A percentile compares a stretch with the other conserved stretches of the same genome.
These are phyloP conservation scores for Ceratosolen solmsi DNA, from an alignment of 1,140 invertebrate species.

Conservation along the genomic window DNA sequence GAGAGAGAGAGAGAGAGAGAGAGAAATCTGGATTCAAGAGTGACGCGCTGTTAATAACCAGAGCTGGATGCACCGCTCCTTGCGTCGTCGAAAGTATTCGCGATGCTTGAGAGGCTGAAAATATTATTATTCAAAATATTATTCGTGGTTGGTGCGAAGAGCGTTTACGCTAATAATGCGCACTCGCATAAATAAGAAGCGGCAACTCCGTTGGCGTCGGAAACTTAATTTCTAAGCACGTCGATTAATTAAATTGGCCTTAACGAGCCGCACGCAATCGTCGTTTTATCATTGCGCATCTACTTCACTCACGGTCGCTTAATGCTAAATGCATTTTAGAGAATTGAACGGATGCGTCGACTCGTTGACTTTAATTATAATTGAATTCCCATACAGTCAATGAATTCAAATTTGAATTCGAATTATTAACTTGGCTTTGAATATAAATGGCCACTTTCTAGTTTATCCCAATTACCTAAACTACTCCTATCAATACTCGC, in stretches of 20 bases:
- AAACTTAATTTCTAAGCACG: not conserved
- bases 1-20: not conserved
- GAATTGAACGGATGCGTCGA: too few relatives aligned
- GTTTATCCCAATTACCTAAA: too few relatives aligned
- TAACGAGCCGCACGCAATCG: not conserved
- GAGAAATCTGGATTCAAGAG: slow-evolving; percentile 36
- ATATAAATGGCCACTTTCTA: too few relatives aligned
- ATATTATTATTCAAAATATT: not conserved
- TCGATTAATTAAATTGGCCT: not conserved
- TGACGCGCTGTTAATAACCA: slow-evolving; percentile 26
- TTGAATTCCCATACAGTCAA: too few relatives aligned
- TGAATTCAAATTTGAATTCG: too few relatives aligned
- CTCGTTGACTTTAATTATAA: too few relatives aligned
- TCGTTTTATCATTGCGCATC: not conserved
- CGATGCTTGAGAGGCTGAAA: not conserved
- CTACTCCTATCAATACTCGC: too few relatives aligned
- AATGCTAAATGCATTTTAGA: too few relatives aligned
- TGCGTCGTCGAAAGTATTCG: not conserved
- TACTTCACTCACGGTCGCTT: not conserved
- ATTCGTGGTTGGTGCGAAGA: not conserved
- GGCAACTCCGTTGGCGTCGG: not conserved
- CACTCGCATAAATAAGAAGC: not conserved
- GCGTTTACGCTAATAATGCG: not conserved
- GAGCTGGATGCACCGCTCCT: not conserved
- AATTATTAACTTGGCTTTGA: too few relatives aligned